Evolutionary conservation across 2,888 invertebrate genomes (phyloP), one percentile per base, ranked within the genome.

Genomic region (Dryobota labecula): DNA sequence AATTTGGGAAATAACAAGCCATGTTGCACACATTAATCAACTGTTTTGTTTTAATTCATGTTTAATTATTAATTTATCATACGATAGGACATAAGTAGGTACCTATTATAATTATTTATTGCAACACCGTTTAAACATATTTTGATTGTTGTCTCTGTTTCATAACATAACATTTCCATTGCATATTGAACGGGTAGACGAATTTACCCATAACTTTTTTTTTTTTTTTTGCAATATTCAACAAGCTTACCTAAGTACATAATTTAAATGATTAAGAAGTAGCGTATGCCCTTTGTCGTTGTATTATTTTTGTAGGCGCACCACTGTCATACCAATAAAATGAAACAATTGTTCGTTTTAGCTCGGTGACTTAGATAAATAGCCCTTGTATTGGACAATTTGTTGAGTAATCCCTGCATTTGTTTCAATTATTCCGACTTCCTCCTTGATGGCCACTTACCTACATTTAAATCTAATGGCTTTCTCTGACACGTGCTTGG

Each of bases 391-490:
- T 95, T 95, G 94, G 87, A 95, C 95, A 95, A 95, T 94, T 94
- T 94, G 95, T 95, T 90, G 94, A 94, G 94, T 95, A 95, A 96
- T 94, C 94, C 94, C 85, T 88, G 90, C 95, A 95, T 96, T 95
- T 94, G 93, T 96, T 95, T 95, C 95, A 95, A 95, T 96, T 95
- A 96, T 93, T 90, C 89, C 87, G 88, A 90, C 90, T 93, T 95
- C 93, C 94, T 91, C 89, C 91, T 92, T 92, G 89, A 91, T 90
- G 88, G 88, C 88, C 89, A 87, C 90, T 91, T 91, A 90, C 90
- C 91, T 90, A 91, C 88, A 92, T 92, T 92, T 88, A 90, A 91
- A 90, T 88, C 85, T 87, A 90, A 89, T 89, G 89, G 90, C 86
- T 86, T 86, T 87, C 78, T 80, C 80, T 78, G 86, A 84, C 86